Percentiles rank a stretch among this genome's conserved stretches.
Conservation (phyloP, 2,113 vertebrate species). For the Gallinago jamesoni region DNA sequence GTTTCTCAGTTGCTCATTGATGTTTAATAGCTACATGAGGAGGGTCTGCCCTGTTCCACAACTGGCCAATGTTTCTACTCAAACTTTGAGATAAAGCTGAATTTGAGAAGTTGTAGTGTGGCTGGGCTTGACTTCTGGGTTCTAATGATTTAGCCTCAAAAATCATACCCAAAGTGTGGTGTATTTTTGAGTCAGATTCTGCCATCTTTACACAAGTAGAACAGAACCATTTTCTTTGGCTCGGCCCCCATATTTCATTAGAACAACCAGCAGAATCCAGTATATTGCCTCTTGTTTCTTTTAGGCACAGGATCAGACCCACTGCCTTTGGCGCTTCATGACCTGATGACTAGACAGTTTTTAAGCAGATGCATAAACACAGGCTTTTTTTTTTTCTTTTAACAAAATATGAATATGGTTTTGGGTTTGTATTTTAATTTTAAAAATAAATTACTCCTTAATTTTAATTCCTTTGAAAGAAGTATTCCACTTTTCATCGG, state of each 20-base stretch:
- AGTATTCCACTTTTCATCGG: neutral
- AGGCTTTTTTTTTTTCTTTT: neutral
- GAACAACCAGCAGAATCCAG: neutral
- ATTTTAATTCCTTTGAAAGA: neutral
- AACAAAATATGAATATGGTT: neutral
- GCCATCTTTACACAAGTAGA: neutral
- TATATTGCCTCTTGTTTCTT: neutral
- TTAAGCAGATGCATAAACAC: neutral
- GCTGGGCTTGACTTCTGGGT: neutral
- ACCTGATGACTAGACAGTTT: neutral
- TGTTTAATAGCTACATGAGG: neutral
- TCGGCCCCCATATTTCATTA: fast-evolving
- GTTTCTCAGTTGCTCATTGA: neutral
- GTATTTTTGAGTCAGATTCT: neutral
- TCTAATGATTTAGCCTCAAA: neutral
- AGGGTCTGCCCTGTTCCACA: neutral
- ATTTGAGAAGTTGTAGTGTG: fast-evolving
- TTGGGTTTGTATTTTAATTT: neutral
- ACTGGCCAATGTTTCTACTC: neutral
- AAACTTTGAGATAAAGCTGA: neutral
- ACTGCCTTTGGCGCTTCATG: neutral
- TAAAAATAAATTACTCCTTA: neutral
- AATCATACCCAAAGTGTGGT: neutral
- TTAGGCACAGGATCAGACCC: neutral
- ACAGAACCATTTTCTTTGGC: neutral